A percentile compares a stretch with the other conserved stretches of the same genome.
phyloP scores from a whole-genome alignment of 2,113 vertebrate genomes.

The Myiagra hebetior region DNA sequence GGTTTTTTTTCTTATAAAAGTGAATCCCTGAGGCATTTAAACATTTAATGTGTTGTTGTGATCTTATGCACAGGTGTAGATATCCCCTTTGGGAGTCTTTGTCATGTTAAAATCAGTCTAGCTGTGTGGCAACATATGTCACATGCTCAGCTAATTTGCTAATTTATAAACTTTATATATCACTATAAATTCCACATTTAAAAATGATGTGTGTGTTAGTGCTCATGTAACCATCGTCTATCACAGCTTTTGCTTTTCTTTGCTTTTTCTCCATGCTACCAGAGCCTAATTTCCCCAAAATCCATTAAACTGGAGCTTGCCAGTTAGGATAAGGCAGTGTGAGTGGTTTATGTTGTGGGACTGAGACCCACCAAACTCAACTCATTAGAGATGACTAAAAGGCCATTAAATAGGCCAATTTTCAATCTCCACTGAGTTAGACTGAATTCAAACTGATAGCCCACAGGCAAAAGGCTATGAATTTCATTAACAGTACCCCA shows the following conservation, averaged over 20 bases:
- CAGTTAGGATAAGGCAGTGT: background rate
- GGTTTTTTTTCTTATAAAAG: background rate
- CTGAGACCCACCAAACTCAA: conserved; percentile 11
- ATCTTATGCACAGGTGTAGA: background rate
- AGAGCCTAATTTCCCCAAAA: background rate
- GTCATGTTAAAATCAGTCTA: background rate
- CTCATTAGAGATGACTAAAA: conserved; percentile 20
- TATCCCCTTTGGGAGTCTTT: background rate
- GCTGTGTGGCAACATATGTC: background rate
- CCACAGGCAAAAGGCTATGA: conserved; percentile 45
- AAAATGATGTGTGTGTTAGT: background rate
- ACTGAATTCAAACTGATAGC: conserved; percentile 47
- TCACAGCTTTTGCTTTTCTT: background rate
- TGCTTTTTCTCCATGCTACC: background rate
- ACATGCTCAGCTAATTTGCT: background rate
- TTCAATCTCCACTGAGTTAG: conserved; percentile 23
- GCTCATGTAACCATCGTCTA: background rate
- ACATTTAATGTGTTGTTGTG: background rate
- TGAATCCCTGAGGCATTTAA: background rate
- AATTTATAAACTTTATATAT: background rate
- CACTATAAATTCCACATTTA: background rate
- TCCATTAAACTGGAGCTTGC: background rate
- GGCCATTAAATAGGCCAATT: conserved; percentile 43
- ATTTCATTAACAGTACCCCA: conserved; percentile 49
- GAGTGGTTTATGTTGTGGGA: background rate